These are phyloP conservation scores for Olivierus martensii DNA, from an alignment of 1,140 invertebrate species.

Conservation along the genomic window DNA sequence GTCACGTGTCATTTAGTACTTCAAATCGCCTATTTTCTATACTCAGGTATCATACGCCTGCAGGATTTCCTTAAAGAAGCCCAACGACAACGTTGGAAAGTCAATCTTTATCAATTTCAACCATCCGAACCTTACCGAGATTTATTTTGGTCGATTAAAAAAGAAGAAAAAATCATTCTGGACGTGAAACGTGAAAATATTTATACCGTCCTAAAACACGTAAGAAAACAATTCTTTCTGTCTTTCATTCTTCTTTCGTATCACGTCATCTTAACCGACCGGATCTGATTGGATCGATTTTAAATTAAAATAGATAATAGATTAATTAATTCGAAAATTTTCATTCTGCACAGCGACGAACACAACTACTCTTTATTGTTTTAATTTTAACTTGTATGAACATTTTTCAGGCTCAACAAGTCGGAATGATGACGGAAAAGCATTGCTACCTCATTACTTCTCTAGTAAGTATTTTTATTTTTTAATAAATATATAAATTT, in stretches of 20 bases:
- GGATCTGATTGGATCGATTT: no score
- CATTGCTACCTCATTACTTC: slow-evolving; percentile 52
- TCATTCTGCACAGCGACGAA: no score
- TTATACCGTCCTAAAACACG: slow-evolving; percentile 20
- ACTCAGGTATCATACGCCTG: slow-evolving; percentile 18
- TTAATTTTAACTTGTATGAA: no score
- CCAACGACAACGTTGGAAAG: slow-evolving; percentile 17
- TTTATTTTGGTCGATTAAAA: slow-evolving; percentile 22
- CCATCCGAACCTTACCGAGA: slow-evolving; percentile 20
- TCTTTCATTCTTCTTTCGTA: no score
- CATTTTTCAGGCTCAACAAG: slow-evolving; percentile 56
- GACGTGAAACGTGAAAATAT: slow-evolving; percentile 21
- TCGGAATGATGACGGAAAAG: slow-evolving; percentile 61
- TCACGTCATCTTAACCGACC: no score
- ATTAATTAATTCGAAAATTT: no score
- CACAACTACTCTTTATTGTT: no score
- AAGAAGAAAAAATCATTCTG: slow-evolving; percentile 18
- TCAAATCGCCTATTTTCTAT: background rate
- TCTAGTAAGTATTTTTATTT: slow-evolving; percentile 16
- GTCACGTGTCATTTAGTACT: background rate
- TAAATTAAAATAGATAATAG: no score
- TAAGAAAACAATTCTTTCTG: slow-evolving; percentile 1
- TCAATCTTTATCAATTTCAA: slow-evolving; percentile 20
- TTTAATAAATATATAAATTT: background rate
- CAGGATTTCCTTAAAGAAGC: slow-evolving; percentile 21